Conservation (phyloP, 53 echinoderm and acorn worm species). For the Holothuria scabra region DNA sequence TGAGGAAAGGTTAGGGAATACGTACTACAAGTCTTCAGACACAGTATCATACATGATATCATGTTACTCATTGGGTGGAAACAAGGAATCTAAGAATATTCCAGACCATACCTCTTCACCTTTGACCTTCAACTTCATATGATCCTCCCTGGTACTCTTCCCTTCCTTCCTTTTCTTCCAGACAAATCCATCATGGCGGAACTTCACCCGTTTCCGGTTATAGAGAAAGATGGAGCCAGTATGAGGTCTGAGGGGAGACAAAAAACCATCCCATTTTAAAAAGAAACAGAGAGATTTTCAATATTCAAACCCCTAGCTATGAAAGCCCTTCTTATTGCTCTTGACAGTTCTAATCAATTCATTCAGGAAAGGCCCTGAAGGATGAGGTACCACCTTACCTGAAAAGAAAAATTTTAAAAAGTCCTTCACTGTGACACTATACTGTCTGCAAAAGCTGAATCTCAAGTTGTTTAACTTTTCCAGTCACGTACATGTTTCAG, state of each 20-base stretch:
- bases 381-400: background rate
- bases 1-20: too few relatives aligned
- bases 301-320: slow-evolving; percentile 29
- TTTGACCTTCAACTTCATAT: slow-evolving; percentile 97
- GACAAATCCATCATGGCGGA: slow-evolving; percentile 84
- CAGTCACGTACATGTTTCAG: too few relatives aligned
- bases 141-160: slow-evolving; percentile 89
- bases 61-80: too few relatives aligned
- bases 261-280: background rate
- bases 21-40: too few relatives aligned
- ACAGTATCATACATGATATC: too few relatives aligned
- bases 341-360: slow-evolving; percentile 34
- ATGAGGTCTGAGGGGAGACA: slow-evolving; percentile 67
- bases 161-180: slow-evolving; percentile 98
- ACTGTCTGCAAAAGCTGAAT: too few relatives aligned
- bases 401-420: too few relatives aligned
- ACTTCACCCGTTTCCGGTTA: slow-evolving; percentile 93
- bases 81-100: too few relatives aligned
- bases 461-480: too few relatives aligned
- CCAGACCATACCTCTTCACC: slow-evolving; percentile 96
- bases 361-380: background rate
- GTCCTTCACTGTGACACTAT: too few relatives aligned
- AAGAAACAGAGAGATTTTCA: background rate
- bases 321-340: background rate
- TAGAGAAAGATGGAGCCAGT: slow-evolving; percentile 90